Percentiles rank a stretch among this genome's conserved stretches.
phyloP scores from a whole-genome alignment of 2,797 vertebrate genomes.

The Acanthurus lineatus region DNA sequence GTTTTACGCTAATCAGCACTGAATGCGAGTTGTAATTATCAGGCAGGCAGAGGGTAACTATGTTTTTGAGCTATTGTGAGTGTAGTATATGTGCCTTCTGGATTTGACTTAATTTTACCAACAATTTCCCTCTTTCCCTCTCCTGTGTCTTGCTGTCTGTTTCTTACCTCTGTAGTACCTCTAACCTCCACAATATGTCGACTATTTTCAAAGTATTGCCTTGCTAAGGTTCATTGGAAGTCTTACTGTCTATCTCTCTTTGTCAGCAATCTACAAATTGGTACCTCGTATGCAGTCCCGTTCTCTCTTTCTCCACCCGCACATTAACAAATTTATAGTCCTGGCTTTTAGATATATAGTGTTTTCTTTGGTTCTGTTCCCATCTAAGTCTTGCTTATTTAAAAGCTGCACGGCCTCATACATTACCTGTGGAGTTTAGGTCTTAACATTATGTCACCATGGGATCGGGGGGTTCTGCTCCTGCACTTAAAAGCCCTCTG shows the following conservation, averaged over 20 bases:
- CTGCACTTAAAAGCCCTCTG: constrained; percentile 83
- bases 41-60: background rate
- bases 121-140: background rate
- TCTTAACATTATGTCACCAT: constrained; percentile 76
- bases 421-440: constrained; percentile 75
- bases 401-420: constrained; percentile 77
- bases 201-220: background rate
- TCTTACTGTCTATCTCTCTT: constrained; percentile 2
- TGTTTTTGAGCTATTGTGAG: constrained; percentile 27
- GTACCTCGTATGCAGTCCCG: constrained; percentile 38
- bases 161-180: background rate
- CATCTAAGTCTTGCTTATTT: constrained; percentile 80
- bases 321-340: constrained; percentile 64
- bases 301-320: constrained; percentile 66
- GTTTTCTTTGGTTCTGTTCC: constrained; percentile 83
- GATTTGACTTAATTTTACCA: background rate
- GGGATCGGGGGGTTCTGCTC: constrained; percentile 68
- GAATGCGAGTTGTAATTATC: constrained; percentile 9
- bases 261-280: constrained; percentile 46
- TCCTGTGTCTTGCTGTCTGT: background rate
- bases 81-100: background rate
- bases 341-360: constrained; percentile 68
- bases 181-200: background rate
- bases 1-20: constrained; percentile 52
- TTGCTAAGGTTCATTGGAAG: constrained; percentile 8